phyloP scores from a whole-genome alignment of 2,113 vertebrate genomes.

The Crotalus viridis region DNA sequence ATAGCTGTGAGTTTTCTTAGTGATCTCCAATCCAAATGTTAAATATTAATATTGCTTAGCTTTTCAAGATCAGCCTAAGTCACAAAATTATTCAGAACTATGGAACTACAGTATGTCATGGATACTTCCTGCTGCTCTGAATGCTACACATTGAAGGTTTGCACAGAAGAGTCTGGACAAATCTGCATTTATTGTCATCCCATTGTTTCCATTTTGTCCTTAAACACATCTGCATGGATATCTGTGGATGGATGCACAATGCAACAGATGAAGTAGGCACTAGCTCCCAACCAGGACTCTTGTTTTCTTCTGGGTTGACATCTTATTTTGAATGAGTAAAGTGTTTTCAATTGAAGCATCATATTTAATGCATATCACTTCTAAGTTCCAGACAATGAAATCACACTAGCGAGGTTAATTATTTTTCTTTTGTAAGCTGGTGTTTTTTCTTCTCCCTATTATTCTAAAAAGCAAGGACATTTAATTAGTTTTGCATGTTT shows the following conservation, averaged over 20 bases:
- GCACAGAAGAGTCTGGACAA: too few species aligned
- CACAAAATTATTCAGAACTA: background rate
- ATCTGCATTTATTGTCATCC: background rate
- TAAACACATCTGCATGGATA: background rate
- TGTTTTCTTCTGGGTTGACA: constrained; percentile 7
- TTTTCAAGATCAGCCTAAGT: background rate
- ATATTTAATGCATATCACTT: constrained; percentile 34
- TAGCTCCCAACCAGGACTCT: background rate
- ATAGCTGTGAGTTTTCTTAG: background rate
- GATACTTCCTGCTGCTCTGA: background rate
- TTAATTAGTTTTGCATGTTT: constrained; percentile 53
- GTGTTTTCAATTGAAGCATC: constrained; percentile 21
- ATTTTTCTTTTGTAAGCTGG: constrained; percentile 27
- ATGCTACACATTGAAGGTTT: background rate
- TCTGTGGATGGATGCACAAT: background rate
- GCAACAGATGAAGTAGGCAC: background rate
- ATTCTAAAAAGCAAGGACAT: constrained; percentile 17
- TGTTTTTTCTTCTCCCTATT: constrained; percentile 47
- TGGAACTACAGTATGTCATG: too few species aligned
- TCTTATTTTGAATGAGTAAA: constrained; percentile 32
- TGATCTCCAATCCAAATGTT: background rate
- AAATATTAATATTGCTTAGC: background rate
- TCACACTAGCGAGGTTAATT: constrained; percentile 37
- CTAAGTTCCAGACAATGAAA: background rate
- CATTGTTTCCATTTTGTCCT: background rate